Base-by-base conservation (phyloP, 2,888 invertebrate species). In the Sceliomorpha sp. region DNA sequence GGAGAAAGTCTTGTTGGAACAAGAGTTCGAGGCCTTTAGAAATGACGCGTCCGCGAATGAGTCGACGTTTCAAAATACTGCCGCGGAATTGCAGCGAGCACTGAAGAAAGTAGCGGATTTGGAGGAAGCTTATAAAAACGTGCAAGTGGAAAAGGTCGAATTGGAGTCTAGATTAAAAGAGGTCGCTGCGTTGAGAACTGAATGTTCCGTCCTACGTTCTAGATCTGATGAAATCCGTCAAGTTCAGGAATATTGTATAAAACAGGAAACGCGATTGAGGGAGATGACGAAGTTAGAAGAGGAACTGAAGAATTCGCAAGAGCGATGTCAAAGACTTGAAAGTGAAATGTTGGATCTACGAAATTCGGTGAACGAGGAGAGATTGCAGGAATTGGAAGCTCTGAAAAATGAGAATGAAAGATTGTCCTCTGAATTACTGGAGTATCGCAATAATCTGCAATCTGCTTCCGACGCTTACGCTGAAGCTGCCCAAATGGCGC, bases 401-500 rank as follows among this genome's bases (percentile, higher is more conserved):
- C 40, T 58, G 6, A 17, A 39, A 8, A 14, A 12, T 1, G 72
- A 72, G 31, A 73, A 66, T 37, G 15, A 56, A 12, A 42, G 44
- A 9, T 45, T 70, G 9, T 63, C 45, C 29, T 10, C 34, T 6
- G 36, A 78, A 51, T 51, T 75, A 13, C 68, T 70, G 32, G 56
- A 63, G 34, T 50, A 7, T 12, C 14, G 31, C 8, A 6, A 36
- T n/a, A 37, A 29, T 44, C 4, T 56, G 17, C 4, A 84, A 71
- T 34, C 53, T 0, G 74, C 82, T 39, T 45, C 88, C 0, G 85
- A 86, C 32, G 87, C 83, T 13, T 77, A 75, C 7, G 69, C 74
- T n/a, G 84, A 85, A 34, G 75, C 83, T 0, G 66, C 79, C 0
- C 55, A 67, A 42, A 86, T 85, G 84, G 81, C 82, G 1, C 80